Conservation (phyloP, 2,888 invertebrate species). For the Ophioninae sp. region DNA sequence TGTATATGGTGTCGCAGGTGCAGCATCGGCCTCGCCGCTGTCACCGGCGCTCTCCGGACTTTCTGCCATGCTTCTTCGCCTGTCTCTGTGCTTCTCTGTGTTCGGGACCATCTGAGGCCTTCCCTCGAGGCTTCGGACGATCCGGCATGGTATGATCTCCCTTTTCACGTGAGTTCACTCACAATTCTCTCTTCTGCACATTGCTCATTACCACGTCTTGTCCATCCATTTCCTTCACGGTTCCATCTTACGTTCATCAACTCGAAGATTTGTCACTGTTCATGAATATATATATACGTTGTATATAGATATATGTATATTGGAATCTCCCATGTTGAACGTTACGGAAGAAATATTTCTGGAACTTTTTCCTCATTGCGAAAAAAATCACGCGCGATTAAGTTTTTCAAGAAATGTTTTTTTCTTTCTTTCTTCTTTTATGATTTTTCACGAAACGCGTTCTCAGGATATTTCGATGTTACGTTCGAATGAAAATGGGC, state of each 20-base stretch:
- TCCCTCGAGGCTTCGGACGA: conserved; percentile 77
- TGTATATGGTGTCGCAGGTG: conserved; percentile 81
- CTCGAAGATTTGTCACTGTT: neutral
- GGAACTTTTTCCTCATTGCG: neutral
- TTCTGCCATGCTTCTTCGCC: conserved; percentile 81
- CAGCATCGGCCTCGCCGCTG: conserved; percentile 78
- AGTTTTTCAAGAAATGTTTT: no score
- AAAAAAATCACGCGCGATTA: neutral
- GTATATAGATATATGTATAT: neutral
- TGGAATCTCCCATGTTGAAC: neutral
- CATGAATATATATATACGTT: neutral
- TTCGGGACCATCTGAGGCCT: conserved; percentile 81
- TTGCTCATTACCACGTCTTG: conserved; percentile 42
- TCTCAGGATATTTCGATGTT: neutral
- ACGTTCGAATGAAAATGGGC: neutral
- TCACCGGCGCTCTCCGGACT: conserved; percentile 79
- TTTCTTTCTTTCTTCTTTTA: no score
- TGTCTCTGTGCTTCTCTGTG: conserved; percentile 81
- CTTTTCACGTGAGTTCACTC: conserved; percentile 79
- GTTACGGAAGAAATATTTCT: neutral
- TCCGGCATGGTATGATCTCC: conserved; percentile 78
- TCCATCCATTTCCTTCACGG: conserved; percentile 16
- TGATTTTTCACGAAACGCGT: no score
- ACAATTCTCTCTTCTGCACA: conserved; percentile 73
- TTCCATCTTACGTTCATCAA: neutral